Evolutionary conservation across 2,797 vertebrate species (phyloP), one percentile per base, ranked within the genome.

Genomic region (Australoheros facetus): DNA sequence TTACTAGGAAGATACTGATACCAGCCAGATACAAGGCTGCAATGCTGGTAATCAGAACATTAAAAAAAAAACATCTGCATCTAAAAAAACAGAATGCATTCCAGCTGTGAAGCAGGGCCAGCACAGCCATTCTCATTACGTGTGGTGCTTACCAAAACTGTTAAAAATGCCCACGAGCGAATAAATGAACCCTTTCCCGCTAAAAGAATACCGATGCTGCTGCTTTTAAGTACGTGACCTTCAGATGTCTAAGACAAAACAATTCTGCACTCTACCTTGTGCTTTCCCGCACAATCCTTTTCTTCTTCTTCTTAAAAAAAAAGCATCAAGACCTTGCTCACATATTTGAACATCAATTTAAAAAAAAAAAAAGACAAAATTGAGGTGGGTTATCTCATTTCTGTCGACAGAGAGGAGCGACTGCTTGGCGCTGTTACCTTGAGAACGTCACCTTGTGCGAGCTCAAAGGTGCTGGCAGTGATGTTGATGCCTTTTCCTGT

Each of bases 401-500:
- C 48, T 53, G 37, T 77, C 7, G 51, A 58, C 74, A 77, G 37
- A 77, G 14, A 62, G 5, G 14, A 57, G 23, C 1, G 3, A 21
- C 37, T 21, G 37, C 19, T 55, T 51, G 19, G 23, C 48, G 64
- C 42, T 89, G 95, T 87, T 96, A 99, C 98, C 97, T 99, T 99
- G 82, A 99, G 95, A 92, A 97, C 93, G 94, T 99, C 98, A 84
- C 97, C 97, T 92, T 97, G 97, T 54, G 97, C 97, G 59, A 99
- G 96, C 71, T 97, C 96, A 93, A 99, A 99, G 51, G 94, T 95
- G 94, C 93, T 95, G 78, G 97, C 97, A 59, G 97, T 97, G 89
- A 99, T 96, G 95, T 98, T 99, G 91, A 99, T 97, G 82, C 98
- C 98, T 93, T 98, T 99, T 72, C 98, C 98, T 85, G 96, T 96